Conservation (phyloP, 2,797 vertebrate genomes). For the Xerus rutilus region DNA sequence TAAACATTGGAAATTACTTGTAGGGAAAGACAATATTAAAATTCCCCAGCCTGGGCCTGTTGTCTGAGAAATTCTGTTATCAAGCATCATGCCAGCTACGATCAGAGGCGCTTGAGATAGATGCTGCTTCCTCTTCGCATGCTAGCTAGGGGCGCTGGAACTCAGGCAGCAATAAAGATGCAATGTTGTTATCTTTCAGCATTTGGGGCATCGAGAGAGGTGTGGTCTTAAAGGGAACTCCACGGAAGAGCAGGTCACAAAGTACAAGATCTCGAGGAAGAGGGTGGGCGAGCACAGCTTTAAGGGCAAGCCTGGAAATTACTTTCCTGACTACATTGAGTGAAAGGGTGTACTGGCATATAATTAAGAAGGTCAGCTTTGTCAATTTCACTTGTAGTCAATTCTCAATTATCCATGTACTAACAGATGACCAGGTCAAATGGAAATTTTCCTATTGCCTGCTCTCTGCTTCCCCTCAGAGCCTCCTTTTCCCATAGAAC, state of each 20-base stretch:
- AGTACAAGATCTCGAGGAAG: constrained; percentile 10
- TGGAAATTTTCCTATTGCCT: background rate
- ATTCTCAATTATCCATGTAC: constrained; percentile 60
- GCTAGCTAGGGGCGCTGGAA: constrained; percentile 58
- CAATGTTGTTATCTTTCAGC: background rate
- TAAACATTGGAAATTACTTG: constrained; percentile 90
- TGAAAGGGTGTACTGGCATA: background rate
- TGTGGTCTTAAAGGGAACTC: constrained; percentile 41
- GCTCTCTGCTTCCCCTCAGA: background rate
- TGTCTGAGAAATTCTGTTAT: constrained; percentile 83
- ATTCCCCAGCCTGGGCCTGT: constrained; percentile 81
- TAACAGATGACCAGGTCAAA: constrained; percentile 35
- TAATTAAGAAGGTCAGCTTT: constrained; percentile 63
- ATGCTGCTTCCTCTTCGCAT: constrained; percentile 40
- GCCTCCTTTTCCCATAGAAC: background rate
- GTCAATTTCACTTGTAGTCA: constrained; percentile 39
- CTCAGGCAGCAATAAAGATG: constrained; percentile 69
- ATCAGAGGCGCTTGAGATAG: constrained; percentile 72
- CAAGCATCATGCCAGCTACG: constrained; percentile 76
- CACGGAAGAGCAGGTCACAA: background rate
- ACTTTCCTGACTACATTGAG: constrained; percentile 47
- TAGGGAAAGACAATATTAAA: constrained; percentile 88
- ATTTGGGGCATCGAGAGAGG: background rate
- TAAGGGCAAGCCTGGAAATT: background rate
- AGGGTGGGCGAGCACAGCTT: background rate